Base-by-base conservation (phyloP, 2,888 invertebrate genomes). In the Abscondita cerata region DNA sequence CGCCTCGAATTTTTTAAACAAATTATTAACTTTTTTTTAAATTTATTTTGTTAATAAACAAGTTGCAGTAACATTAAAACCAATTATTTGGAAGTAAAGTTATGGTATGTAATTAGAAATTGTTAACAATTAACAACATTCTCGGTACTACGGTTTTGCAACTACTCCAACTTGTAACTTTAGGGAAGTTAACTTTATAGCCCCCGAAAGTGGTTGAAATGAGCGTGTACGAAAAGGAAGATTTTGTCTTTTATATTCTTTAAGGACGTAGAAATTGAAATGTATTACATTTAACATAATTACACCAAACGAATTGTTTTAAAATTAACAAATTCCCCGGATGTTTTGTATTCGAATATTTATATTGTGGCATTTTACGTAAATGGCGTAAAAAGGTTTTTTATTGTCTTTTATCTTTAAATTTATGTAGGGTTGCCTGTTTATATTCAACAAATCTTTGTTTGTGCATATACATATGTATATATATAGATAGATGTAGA, bases 111-210 rank as follows among this genome's bases (percentile, higher is more conserved):
- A 59, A 59, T 59, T 59, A 52, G 52, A 59, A 53, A 53, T 48
- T 53, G 59, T 59, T 59, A 53, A 59, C 59, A 59, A 59, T 59
- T 59, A 59, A 34, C 36, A 53, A 48, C 59, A 53, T 59, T 59
- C 53, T 40, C 52, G 36, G 53, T 52, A 36, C 52, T 47, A 52
- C 46, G 47, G 59, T 59, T 59, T 53, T 36, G 59, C 41, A 59
- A 59, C 53, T 52, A 52, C 59, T 59, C 52, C 38, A 52, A 50
- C 58, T 58, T 58, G 48, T 48, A 58, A 58, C 58, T 58, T 58
- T 50, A 25, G 52, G 51, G 44, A 52, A 58, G 58, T 58, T 58
- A 58, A 56, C 56, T 56, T 55, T 52, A 58, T 16, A 51, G 58
- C 34, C 44, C 15, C 58, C 34, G 58, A 58, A 58, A 58, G 58